phyloP scores from a whole-genome alignment of 2,888 invertebrate species.

The Euplagia quadripunctaria region DNA sequence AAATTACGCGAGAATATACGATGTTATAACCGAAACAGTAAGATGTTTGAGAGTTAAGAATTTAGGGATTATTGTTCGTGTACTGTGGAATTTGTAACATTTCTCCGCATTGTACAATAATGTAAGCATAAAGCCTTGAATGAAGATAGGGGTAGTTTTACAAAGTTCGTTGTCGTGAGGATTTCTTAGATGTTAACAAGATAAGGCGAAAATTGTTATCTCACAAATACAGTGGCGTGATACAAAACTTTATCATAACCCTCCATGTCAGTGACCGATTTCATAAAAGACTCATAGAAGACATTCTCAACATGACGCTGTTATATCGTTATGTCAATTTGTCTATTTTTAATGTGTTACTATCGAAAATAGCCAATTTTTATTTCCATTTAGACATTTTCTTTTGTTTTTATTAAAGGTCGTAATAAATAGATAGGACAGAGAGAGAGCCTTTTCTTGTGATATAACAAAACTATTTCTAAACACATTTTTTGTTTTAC shows the following conservation, averaged over 20 bases:
- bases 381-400: neutral
- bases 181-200: slow-evolving; percentile 1
- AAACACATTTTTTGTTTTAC: no score
- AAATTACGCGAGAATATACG: slow-evolving; percentile 5
- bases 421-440: no score
- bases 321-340: neutral
- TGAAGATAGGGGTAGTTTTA: neutral
- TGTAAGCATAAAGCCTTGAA: neutral
- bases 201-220: neutral
- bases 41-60: slow-evolving; percentile 10
- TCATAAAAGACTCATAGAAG: neutral
- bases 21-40: slow-evolving; percentile 5
- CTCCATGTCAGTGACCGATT: neutral
- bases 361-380: neutral
- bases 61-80: slow-evolving; percentile 11
- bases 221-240: neutral
- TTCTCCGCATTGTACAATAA: neutral
- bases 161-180: neutral
- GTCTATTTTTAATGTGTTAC: neutral
- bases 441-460: no score
- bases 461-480: no score
- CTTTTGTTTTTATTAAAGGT: no score
- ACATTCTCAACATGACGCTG: neutral
- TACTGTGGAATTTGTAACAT: neutral
- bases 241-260: neutral